Evolutionary conservation across 2,888 invertebrate genomes (phyloP), one percentile per base, ranked within the genome.

Genomic region (Muschampia plurimacula): DNA sequence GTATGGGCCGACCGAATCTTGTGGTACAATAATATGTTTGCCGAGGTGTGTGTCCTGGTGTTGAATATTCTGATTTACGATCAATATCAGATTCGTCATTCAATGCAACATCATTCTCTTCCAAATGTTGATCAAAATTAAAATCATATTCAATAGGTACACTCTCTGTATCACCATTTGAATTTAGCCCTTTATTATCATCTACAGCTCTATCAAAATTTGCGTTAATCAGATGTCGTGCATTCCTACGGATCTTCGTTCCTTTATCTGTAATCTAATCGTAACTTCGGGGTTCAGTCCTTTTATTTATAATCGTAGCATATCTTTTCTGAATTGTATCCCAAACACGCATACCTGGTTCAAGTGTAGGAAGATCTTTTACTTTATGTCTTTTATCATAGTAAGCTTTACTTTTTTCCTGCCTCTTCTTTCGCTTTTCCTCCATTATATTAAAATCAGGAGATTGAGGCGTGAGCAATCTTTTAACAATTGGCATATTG

Each of bases 341-440:
- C 55, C 55, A 55, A 8, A 55, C 55, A 3, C 55, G 55, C 55
- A 55, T 55, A 3, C 55, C 55, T 9, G 55, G 55, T 9, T 55
- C 55, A 15, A 55, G 22, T 55, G 22, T 9, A 9, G 55, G 55
- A 55, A 55, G 22, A 9, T 55, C 55, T 55, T 55, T 55, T 22
- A 55, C 55, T 55, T 9, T 55, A 22, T 55, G 55, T 55, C 55
- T 55, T 22, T 55, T 55, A 55, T 55, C 22, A 22, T 55, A 55
- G 9, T 55, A 55, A 55, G 22, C 8, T 55, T 55, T 55, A 55
- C 22, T 55, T 8, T 55, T 55, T 22, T 22, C 55, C 22, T 55
- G 55, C 22, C 22, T 55, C 10, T 22, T 22, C 22, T 22, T 22
- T 22, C 22, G 55, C 1, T 55, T 55, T 22, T 55, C 10, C 0